These are phyloP conservation scores for Poeciliopsis turneri DNA, from an alignment of 2,797 vertebrate genomes.

Conservation along the genomic window DNA sequence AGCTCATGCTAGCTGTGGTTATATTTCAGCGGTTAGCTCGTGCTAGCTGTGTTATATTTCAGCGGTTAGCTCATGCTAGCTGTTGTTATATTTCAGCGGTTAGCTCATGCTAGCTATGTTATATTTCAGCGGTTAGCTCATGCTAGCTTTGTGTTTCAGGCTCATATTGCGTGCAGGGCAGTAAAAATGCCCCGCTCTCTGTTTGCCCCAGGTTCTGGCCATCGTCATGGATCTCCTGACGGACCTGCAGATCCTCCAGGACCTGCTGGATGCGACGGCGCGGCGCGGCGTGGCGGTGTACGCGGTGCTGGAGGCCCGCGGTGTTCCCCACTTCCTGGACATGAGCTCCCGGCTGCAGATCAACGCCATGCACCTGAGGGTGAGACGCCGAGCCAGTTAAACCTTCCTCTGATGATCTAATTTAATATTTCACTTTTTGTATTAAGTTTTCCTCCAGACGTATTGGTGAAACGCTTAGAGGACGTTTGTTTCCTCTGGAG, in stretches of 20 bases:
- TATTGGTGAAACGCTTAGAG: background rate
- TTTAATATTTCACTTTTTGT: background rate
- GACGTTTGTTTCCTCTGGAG: background rate
- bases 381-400: conserved; percentile 74
- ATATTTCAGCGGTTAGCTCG: too few relatives aligned
- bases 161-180: background rate
- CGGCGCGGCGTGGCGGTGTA: conserved; percentile 90
- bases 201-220: conserved; percentile 85
- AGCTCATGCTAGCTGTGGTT: too few relatives aligned
- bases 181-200: background rate
- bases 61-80: too few relatives aligned
- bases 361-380: conserved; percentile 85
- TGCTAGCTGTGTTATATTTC: too few relatives aligned
- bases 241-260: conserved; percentile 92
- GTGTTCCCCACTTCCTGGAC: conserved; percentile 89
- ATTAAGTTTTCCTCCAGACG: background rate
- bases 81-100: too few relatives aligned
- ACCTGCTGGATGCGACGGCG: conserved; percentile 88
- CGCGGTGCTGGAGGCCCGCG: conserved; percentile 85
- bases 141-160: background rate
- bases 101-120: background rate
- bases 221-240: conserved; percentile 96
- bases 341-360: conserved; percentile 90
- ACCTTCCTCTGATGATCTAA: background rate
- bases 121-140: background rate